A percentile compares a stretch with the other conserved stretches of the same genome.
phyloP scores from a whole-genome alignment of 2,113 vertebrate species.

The Leucoraja erinaceus region DNA sequence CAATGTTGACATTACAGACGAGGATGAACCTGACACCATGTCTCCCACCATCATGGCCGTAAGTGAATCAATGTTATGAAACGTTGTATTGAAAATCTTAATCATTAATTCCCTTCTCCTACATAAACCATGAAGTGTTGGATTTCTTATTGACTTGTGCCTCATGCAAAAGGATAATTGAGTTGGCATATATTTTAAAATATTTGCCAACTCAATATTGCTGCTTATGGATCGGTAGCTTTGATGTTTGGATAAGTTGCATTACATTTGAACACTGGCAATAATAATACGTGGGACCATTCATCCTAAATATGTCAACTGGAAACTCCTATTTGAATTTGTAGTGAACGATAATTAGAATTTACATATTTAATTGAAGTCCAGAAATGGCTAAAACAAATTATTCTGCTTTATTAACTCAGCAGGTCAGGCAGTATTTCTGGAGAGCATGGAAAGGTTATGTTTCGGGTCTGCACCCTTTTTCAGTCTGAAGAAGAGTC shows the following conservation, averaged over 20 bases:
- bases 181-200: background rate
- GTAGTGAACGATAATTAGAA: background rate
- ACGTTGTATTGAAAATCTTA: background rate
- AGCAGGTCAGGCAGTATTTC: too few species aligned
- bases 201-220: too few species aligned
- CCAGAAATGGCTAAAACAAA: background rate
- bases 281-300: background rate
- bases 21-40: constrained; percentile 85
- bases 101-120: background rate
- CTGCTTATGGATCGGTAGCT: background rate
- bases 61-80: constrained; percentile 46
- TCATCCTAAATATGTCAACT: background rate
- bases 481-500: too few species aligned
- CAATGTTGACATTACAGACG: constrained; percentile 85
- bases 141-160: background rate
- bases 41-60: constrained; percentile 82
- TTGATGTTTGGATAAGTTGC: background rate
- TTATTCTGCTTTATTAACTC: constrained; percentile 51
- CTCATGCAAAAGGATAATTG: too few species aligned
- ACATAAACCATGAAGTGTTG: background rate
- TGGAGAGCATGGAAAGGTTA: too few species aligned
- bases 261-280: background rate
- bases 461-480: too few species aligned
- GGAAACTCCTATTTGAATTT: background rate
- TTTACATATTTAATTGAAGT: background rate